Evolutionary conservation across 2,888 invertebrate species (phyloP), one percentile per base, ranked within the genome.

Genomic region (Oeneis ivallda): DNA sequence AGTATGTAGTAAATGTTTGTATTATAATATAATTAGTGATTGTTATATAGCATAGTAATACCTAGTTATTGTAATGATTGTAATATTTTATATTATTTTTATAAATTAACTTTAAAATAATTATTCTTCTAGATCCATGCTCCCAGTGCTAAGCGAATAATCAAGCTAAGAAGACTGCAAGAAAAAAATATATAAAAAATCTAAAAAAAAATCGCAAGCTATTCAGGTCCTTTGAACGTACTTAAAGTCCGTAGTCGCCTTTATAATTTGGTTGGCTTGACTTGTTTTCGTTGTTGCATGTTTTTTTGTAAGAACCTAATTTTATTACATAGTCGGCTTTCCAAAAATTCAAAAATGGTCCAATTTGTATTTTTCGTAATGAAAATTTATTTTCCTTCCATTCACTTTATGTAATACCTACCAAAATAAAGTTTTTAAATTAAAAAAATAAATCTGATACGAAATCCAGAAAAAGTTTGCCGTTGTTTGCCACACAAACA

Each of bases 131-230:
- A 93, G 95, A 94, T 95, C 95, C 91, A 95, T 95, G 93, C 95
- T 96, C 92, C 95, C 95, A 82, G 95, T 95, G 88, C 93, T 96
- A 94, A 95, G 93, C 92, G 95, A 96, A 94, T 95, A 94, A 93
- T 85, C 92, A 85, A 89, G 90, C 83, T 88, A 88, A 85, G 89
- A 92, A 90, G 91, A 90, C 91, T 92, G 91, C 90, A 86, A 87
- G 85, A 83, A 83, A 84, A 84, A 75, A 69, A 77, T 73, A 77
- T 75, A 76, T 75, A 80, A 78, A 78, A 74, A 74, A 71, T 63
- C 68, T 74, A 26, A 76, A 76, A 78, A 82, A 80, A 77, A 77
- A 70, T 69, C 66, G 75, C 82, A 79, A 86, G 81, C 82, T 79
- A 83, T 74, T 79, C 87, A 90, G 89, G 89, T 89, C 84, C 82